A percentile compares a stretch with the other conserved stretches of the same genome.
Conservation (phyloP, 2,888 invertebrate species). For the Stramonita haemastoma region DNA sequence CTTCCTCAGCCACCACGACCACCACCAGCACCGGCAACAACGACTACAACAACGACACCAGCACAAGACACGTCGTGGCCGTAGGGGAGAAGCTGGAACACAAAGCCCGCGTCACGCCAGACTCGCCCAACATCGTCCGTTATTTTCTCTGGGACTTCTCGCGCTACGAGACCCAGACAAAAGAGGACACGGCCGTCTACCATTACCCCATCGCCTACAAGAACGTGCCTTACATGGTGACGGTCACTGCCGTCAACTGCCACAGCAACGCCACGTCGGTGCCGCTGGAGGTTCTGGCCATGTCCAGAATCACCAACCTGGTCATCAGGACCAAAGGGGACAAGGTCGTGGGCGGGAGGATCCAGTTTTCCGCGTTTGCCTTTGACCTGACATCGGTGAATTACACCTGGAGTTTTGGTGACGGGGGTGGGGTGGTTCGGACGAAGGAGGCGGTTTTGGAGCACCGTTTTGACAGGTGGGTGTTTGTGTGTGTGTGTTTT, state of each 20-base stretch:
- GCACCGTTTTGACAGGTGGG: constrained; percentile 22
- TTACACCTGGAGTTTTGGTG: constrained; percentile 75
- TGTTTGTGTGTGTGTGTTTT: not conserved
- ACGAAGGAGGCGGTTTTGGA: not conserved
- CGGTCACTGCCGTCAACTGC: constrained; percentile 68
- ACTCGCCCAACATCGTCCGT: not conserved
- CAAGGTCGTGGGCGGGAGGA: constrained; percentile 59
- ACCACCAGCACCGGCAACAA: constrained; percentile 26
- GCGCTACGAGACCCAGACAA: not conserved
- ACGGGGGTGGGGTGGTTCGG: constrained; percentile 57
- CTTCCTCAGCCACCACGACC: not conserved
- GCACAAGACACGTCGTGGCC: not conserved
- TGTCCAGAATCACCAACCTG: constrained; percentile 57
- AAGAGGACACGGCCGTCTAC: not conserved
- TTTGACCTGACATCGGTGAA: constrained; percentile 72
- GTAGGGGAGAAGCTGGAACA: not conserved
- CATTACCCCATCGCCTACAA: constrained; percentile 10
- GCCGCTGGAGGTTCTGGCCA: constrained; percentile 61
- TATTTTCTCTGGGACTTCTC: constrained; percentile 25
- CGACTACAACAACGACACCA: not conserved
- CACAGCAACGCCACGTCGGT: constrained; percentile 65
- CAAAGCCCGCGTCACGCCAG: not conserved
- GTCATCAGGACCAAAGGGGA: constrained; percentile 53
- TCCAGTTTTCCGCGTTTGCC: constrained; percentile 61
- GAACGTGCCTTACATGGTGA: constrained; percentile 50